Percentiles rank a stretch among this genome's conserved stretches.
phyloP scores from a whole-genome alignment of 2,888 invertebrate genomes.

The Ditylenchus weischeri region DNA sequence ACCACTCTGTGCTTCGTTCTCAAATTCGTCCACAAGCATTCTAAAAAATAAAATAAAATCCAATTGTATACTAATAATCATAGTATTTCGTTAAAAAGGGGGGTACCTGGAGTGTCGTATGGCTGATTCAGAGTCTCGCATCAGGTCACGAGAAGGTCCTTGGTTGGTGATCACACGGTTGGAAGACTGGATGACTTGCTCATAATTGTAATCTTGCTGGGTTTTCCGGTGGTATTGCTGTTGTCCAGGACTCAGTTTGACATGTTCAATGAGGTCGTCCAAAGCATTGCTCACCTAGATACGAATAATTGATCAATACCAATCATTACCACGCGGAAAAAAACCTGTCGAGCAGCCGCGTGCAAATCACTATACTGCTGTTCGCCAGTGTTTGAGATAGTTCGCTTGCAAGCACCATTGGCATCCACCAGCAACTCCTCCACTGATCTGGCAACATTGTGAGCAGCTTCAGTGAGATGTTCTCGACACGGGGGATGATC shows the following conservation, averaged over 20 bases:
- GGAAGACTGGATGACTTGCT: constrained; percentile 67
- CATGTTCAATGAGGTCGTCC: constrained; percentile 82
- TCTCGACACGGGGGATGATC: constrained; percentile 70
- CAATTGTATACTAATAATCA: no score
- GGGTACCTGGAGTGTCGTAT: constrained; percentile 47
- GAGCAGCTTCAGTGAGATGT: constrained; percentile 80
- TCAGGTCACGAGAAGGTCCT: constrained; percentile 29
- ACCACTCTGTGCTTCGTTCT: constrained; percentile 72
- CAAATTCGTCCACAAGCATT: constrained; percentile 66
- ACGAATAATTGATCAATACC: constrained; percentile 44
- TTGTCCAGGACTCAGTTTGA: constrained; percentile 67
- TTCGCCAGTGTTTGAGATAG: constrained; percentile 29
- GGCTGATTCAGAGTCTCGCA: constrained; percentile 75
- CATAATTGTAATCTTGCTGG: constrained; percentile 43
- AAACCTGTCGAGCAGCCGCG: constrained; percentile 69
- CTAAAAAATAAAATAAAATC: background rate
- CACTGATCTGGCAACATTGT: constrained; percentile 86
- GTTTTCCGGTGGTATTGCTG: constrained; percentile 25
- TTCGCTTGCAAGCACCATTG: constrained; percentile 40
- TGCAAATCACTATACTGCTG: constrained; percentile 68
- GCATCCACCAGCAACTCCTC: constrained; percentile 76
- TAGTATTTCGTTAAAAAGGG: no score
- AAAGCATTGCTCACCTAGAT: constrained; percentile 79
- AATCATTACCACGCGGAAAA: constrained; percentile 38
- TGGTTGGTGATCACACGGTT: constrained; percentile 72